Evolutionary conservation across 2,113 vertebrate species (phyloP).

Genomic region (Callopanchax toddi): DNA sequence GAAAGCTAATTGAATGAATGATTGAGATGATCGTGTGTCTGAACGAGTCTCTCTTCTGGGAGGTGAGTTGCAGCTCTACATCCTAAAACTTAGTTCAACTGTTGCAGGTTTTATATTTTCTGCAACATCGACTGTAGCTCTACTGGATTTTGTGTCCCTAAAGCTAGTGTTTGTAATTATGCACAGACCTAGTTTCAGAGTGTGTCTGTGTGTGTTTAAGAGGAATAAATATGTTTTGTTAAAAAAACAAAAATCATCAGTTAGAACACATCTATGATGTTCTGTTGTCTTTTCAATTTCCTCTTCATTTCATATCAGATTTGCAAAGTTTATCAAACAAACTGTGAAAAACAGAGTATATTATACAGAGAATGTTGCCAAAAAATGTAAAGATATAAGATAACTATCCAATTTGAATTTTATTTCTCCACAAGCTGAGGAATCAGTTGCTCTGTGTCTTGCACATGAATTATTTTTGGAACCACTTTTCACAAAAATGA

Average conservation of each 20-base stretch:
- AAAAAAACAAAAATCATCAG: constrained; percentile 25
- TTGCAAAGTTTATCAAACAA: constrained; percentile 45
- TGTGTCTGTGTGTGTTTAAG: constrained; percentile 22
- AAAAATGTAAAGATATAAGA: constrained; percentile 32
- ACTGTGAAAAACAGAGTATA: constrained; percentile 54
- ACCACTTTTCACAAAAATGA: neutral
- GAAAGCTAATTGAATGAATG: constrained; percentile 2
- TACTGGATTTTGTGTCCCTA: constrained; percentile 13
- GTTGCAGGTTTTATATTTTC: constrained; percentile 58
- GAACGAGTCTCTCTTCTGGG: constrained; percentile 10
- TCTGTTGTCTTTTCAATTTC: constrained; percentile 45
- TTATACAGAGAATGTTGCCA: constrained; percentile 50
- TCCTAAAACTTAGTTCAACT: constrained; percentile 27
- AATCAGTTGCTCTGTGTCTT: constrained; percentile 12
- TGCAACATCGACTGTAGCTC: constrained; percentile 65
- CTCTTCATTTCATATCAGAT: constrained; percentile 42
- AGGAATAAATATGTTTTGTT: constrained; percentile 11
- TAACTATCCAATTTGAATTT: constrained; percentile 8
- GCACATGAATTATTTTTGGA: neutral
- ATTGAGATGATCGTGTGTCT: constrained; percentile 9
- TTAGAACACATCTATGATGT: constrained; percentile 31
- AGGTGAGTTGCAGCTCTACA: constrained; percentile 46
- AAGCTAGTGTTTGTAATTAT: constrained; percentile 71
- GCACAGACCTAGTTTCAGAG: constrained; percentile 70
- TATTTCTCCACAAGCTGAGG: constrained; percentile 10